Evolutionary conservation across 2,113 vertebrate species (phyloP).

Genomic region (Hemiprocne comata): DNA sequence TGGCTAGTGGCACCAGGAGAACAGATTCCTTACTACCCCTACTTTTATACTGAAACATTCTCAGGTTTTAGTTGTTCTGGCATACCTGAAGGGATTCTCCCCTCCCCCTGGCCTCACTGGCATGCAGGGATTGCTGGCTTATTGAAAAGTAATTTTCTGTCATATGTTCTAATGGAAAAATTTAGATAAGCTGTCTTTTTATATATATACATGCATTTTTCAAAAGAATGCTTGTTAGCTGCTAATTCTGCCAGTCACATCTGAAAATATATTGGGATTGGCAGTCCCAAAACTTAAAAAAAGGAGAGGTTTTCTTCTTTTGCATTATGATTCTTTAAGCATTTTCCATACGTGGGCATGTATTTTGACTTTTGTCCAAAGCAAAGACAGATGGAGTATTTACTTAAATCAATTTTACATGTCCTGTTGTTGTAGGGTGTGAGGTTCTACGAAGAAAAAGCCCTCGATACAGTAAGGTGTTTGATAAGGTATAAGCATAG

Average conservation of each 20-base stretch:
- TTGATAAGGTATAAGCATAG: neutral
- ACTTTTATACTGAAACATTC: constrained; percentile 37
- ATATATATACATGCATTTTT: neutral
- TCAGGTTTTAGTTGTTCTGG: constrained; percentile 51
- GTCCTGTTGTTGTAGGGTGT: neutral
- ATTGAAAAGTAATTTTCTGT: constrained; percentile 67
- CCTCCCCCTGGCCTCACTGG: constrained; percentile 48
- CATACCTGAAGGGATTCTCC: constrained; percentile 46
- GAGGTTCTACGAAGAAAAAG: neutral
- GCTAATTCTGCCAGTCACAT: neutral
- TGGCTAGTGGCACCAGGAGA: neutral
- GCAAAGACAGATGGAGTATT: neutral
- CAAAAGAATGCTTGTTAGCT: constrained; percentile 9
- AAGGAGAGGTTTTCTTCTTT: neutral
- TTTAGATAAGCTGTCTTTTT: constrained; percentile 12
- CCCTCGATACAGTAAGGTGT: neutral
- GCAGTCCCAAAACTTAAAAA: neutral
- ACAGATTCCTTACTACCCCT: constrained; percentile 12
- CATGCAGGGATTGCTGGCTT: constrained; percentile 4
- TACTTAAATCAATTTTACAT: neutral
- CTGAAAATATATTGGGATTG: constrained; percentile 24
- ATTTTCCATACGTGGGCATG: neutral
- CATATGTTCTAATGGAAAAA: constrained; percentile 53
- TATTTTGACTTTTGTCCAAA: neutral
- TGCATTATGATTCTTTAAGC: neutral